These are phyloP conservation scores for Antechinus flavipes DNA, from an alignment of 2,113 vertebrate genomes.

Conservation along the genomic window DNA sequence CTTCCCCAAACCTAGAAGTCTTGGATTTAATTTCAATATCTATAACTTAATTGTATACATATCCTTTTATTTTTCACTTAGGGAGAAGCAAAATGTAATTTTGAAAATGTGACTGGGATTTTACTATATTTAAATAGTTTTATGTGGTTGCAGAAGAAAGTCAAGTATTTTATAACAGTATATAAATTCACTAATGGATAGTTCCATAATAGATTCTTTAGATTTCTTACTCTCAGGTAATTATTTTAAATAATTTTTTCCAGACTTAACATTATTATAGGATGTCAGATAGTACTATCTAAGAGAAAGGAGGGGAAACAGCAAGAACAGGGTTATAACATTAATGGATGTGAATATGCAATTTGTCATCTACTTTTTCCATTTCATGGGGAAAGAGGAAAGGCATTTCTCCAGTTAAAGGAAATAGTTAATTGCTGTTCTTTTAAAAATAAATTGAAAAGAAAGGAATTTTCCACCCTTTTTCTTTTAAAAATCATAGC, in stretches of 20 bases:
- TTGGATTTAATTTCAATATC: not conserved
- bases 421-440: constrained; percentile 34
- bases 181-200: constrained; percentile 46
- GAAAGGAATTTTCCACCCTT: not conserved
- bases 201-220: constrained; percentile 17
- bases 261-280: constrained; percentile 1
- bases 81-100: not conserved
- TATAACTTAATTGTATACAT: not conserved
- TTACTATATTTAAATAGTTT: constrained; percentile 2
- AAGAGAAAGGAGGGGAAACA: constrained; percentile 14
- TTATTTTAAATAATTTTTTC: constrained; percentile 50
- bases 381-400: constrained; percentile 8
- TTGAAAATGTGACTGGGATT: not conserved
- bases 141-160: constrained; percentile 19
- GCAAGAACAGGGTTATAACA: not conserved
- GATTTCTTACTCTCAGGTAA: constrained; percentile 8
- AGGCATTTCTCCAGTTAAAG: constrained; percentile 10
- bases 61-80: not conserved
- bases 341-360: constrained; percentile 27
- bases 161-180: constrained; percentile 5
- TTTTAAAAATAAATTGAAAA: constrained; percentile 52
- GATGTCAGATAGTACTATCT: not conserved
- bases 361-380: constrained; percentile 42
- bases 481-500: constrained; percentile 15
- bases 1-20: not conserved